phyloP scores from a whole-genome alignment of 2,888 invertebrate genomes.

The Synanthedon andrenaeformis region DNA sequence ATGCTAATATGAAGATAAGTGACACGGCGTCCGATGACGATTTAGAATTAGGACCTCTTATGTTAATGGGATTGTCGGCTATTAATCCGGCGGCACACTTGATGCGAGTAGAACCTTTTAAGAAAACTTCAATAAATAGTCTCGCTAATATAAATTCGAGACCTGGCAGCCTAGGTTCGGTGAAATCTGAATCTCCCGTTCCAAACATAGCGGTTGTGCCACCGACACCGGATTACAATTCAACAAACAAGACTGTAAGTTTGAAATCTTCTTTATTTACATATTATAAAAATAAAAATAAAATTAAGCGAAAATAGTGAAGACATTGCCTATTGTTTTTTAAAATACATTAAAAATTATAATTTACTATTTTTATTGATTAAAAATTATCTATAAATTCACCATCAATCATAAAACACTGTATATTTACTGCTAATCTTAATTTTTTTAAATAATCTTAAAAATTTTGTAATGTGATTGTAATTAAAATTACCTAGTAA shows the following conservation, averaged over 20 bases:
- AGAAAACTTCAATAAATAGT: conserved; percentile 29
- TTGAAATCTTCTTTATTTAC: not conserved
- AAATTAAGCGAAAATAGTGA: no score
- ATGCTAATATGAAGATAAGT: conserved; percentile 33
- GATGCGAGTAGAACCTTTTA: conserved; percentile 72
- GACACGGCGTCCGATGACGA: conserved; percentile 68
- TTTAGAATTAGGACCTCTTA: conserved; percentile 72
- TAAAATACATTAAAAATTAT: no score
- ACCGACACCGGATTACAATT: conserved; percentile 76
- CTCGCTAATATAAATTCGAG: conserved; percentile 46
- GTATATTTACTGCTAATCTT: no score
- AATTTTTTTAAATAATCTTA: not conserved
- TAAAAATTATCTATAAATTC: no score
- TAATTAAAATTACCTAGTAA: not conserved
- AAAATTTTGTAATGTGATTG: not conserved
- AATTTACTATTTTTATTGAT: no score
- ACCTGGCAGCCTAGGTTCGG: conserved; percentile 55
- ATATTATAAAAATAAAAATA: no score
- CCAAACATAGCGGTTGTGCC: conserved; percentile 82
- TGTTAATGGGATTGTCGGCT: conserved; percentile 75
- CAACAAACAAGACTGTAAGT: conserved; percentile 59
- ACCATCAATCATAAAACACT: no score
- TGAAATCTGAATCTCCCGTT: conserved; percentile 59
- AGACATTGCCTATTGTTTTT: no score
- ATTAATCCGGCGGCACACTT: conserved; percentile 73